A percentile compares a stretch with the other conserved stretches of the same genome.
These are phyloP conservation scores for Acronicta alni DNA, from an alignment of 2,888 invertebrate genomes.

Conservation along the genomic window DNA sequence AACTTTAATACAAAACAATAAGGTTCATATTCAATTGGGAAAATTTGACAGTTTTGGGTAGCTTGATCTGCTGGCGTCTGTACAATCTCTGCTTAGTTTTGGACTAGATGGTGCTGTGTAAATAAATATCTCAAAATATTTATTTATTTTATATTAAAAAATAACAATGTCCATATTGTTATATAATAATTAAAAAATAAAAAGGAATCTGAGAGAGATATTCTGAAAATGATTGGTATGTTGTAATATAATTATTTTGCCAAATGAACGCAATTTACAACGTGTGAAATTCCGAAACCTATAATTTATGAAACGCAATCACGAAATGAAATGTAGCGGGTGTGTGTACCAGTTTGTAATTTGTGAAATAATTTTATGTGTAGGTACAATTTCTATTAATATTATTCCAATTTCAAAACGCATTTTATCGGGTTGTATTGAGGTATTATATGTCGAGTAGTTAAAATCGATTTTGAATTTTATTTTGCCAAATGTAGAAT, in stretches of 20 bases:
- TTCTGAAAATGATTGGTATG: constrained; percentile 11
- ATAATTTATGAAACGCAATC: constrained; percentile 53
- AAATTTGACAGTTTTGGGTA: too few species aligned
- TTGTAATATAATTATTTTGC: constrained; percentile 32
- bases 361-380: constrained; percentile 21
- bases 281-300: constrained; percentile 35
- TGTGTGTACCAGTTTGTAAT: constrained; percentile 22
- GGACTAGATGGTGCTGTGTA: too few species aligned
- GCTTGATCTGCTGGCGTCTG: too few species aligned
- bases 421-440: neutral
- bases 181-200: neutral
- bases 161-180: neutral
- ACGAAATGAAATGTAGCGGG: constrained; percentile 40
- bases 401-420: constrained; percentile 3
- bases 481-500: too few species aligned
- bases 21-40: too few species aligned
- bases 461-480: too few species aligned
- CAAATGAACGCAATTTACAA: constrained; percentile 23
- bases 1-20: too few species aligned
- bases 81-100: too few species aligned
- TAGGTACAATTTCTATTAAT: constrained; percentile 15
- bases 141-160: too few species aligned
- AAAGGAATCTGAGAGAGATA: constrained; percentile 7
- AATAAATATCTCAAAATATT: too few species aligned
- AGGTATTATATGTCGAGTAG: too few species aligned